Base-by-base conservation (phyloP, 2,888 invertebrate species). In the Periphyllus acericola region DNA sequence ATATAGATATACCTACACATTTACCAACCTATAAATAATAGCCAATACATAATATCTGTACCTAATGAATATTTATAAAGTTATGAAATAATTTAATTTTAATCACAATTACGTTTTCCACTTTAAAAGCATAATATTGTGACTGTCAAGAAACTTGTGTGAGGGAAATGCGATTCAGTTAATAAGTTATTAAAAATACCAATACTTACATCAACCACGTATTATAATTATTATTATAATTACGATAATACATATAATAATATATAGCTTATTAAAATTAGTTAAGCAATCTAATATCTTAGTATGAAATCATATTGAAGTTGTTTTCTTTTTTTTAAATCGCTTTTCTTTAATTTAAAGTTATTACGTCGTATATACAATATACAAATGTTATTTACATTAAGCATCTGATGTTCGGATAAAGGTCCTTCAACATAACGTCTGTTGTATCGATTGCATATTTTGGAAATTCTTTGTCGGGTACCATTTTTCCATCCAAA, bases 21-120 rank as follows among this genome's bases (percentile, higher is more conserved):
- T 60, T 36, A 66, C n/a, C 25, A 66, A 80, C 60, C 60, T n/a
- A 80, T 36, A 60, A 80, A 78, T 79, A 80, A 80, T 60, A 36
- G 34, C 36, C 60, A n/a, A 80, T n/a, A 80, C 3, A 60, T 55
- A n/a, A 21, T 60, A 60, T 52, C 55, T 36, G 55, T 52, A 52
- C 52, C 32, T 68, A 68, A 68, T 68, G 68, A 68, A 68, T 68
- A 68, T 68, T 68, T 68, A 68, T 68, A 68, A 68, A n/a, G 11
- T 68, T 46, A 46, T 46, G 14, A 46, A 46, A 25, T 68, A 68
- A 68, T 68, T 68, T 29, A 11, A 68, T 68, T 68, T 68, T 29
- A 68, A 68, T 29, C n/a, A 68, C 68, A 68, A 68, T 29, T 29
- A 68, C n/a, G 68, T 68, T 68, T 68, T 29, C n/a, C 11, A 29